These are phyloP conservation scores for Liparis tanakae DNA, from an alignment of 2,797 vertebrate genomes.

Conservation along the genomic window DNA sequence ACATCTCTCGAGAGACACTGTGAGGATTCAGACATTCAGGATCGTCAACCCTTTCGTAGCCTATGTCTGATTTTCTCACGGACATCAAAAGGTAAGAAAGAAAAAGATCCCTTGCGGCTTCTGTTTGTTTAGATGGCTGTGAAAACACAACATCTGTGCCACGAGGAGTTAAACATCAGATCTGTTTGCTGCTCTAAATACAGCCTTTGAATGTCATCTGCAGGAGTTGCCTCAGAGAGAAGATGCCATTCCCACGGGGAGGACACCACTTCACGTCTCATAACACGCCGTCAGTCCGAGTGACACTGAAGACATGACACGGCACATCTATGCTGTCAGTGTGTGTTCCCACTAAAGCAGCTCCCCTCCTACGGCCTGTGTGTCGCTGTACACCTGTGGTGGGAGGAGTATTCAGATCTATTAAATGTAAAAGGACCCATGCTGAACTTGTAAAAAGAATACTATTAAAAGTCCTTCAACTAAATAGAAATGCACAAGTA, in stretches of 20 bases:
- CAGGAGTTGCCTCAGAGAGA: conserved; percentile 41
- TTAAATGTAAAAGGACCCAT: neutral
- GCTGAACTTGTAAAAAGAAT: neutral
- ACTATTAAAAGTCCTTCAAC: too few relatives aligned
- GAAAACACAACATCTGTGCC: conserved; percentile 50
- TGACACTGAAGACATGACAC: conserved; percentile 46
- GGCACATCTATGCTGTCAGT: conserved; percentile 36
- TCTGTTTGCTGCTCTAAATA: conserved; percentile 61
- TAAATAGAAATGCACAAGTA: too few relatives aligned
- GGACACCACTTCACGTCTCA: conserved; percentile 37
- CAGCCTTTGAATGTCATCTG: conserved; percentile 40
- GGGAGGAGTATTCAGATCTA: neutral
- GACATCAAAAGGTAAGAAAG: conserved; percentile 35
- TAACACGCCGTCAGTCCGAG: neutral
- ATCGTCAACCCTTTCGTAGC: conserved; percentile 17
- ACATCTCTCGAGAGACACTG: conserved; percentile 11
- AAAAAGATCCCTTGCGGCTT: conserved; percentile 31
- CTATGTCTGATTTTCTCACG: conserved; percentile 50
- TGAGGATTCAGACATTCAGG: neutral
- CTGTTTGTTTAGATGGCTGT: conserved; percentile 55
- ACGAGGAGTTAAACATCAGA: conserved; percentile 61
- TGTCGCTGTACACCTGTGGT: neutral
- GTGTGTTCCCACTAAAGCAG: neutral
- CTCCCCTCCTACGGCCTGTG: neutral
- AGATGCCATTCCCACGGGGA: conserved; percentile 48